phyloP scores from a whole-genome alignment of 2,113 vertebrate genomes.

The Pelvicachromis taeniatus region DNA sequence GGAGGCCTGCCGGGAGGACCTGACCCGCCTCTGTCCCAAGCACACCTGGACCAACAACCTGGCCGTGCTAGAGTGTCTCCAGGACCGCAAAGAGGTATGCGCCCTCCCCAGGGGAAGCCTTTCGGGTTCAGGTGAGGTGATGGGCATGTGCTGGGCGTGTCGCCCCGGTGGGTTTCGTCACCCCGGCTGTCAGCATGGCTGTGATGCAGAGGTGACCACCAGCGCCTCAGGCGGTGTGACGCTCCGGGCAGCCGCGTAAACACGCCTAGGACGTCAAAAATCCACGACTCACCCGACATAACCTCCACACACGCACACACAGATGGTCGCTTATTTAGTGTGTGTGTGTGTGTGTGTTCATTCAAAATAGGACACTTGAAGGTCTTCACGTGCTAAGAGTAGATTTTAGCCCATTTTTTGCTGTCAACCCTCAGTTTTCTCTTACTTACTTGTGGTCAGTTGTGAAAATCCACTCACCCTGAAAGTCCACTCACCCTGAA shows the following conservation, averaged over 20 bases:
- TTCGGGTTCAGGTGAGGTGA: neutral
- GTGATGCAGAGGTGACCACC: neutral
- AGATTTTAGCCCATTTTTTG: neutral
- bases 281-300: neutral
- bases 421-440: neutral
- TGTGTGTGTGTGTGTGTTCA: neutral
- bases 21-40: conserved; percentile 88
- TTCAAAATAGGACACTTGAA: neutral
- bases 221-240: neutral
- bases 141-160: conserved; percentile 33
- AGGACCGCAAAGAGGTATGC: conserved; percentile 89
- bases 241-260: neutral
- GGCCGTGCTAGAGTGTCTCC: conserved; percentile 92
- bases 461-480: neutral
- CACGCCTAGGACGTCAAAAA: neutral
- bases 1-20: conserved; percentile 89
- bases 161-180: neutral
- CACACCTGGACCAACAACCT: conserved; percentile 97
- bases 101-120: neutral
- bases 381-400: neutral
- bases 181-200: neutral
- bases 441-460: neutral
- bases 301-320: neutral
- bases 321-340: neutral
- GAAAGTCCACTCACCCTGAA: neutral